Base-by-base conservation (phyloP, 2,113 vertebrate genomes). In the Ailuropoda melanoleuca region DNA sequence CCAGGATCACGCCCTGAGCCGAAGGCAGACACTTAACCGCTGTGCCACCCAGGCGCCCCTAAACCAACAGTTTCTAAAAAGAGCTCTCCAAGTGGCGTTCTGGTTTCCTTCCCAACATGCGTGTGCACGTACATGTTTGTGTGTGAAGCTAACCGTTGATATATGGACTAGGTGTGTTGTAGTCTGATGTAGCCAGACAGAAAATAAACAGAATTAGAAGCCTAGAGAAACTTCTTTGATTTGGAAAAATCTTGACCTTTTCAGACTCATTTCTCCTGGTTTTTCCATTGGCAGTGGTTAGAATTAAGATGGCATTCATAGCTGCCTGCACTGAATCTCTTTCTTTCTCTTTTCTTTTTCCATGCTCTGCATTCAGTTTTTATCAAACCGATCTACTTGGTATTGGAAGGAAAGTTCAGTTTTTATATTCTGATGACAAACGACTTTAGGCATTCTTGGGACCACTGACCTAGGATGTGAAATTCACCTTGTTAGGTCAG, bases 241-340 rank as follows among this genome's bases (percentile, higher is more conserved):
- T 93, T 77, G 96, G 94, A 97, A 98, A 77, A 96, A 68, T 87
- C 39, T 48, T 96, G 95, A 80, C 90, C 95, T 98, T 96, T 97
- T 82, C 26, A 60, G 74, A 90, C 10, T 84, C n/a, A 56, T 48
- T 93, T 91, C 68, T 94, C 78, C 15, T 37, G 56, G 11, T 68
- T 97, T 93, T 96, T 72, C 93, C 95, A 90, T 19, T 83, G 60
- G 39, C 50, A 64, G 74, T 95, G 89, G 91, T 95, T 84, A 95
- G 68, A 96, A 46, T 7, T 15, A 70, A 90, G 90, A 81, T 64
- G 82, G 37, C 55, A 68, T 89, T 96, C 29, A n/a, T 26, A 90
- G 81, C 21, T 34, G 85, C 43, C 68, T 14, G 37, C 29, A 34
- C 23, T 39, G 39, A 96, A 74, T 87, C 64, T 95, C 80, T 68